Evolutionary conservation across 2,888 invertebrate genomes (phyloP), one percentile per base, ranked within the genome.

Genomic region (Pollenia angustigena): DNA sequence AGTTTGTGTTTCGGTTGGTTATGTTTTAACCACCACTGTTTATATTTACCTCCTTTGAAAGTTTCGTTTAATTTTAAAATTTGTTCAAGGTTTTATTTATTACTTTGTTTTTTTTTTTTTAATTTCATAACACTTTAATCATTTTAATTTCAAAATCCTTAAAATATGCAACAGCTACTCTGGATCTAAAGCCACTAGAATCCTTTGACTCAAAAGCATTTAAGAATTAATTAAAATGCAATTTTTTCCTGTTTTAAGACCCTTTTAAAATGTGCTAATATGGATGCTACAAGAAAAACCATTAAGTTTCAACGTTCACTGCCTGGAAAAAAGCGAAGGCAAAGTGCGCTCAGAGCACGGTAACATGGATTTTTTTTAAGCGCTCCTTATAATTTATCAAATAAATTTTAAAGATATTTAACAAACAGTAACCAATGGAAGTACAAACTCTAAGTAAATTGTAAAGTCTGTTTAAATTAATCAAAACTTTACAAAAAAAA

Each of bases 191-290:
- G n/a, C 48, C 54, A 9, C 2, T 18, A 58, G 14, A 40, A 56
- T 54, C 48, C 64, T 71, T 52, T 71, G 72, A 52, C 81, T 74
- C 54, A 12, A 44, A 58, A 78, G 58, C 72, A 68, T 78, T 78
- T 66, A 81, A 72, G 40, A 85, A 76, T 81, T 85, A 81, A 72
- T 85, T 85, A 44, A 46, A 78, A 40, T 66, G 11, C 18, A 46
- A 18, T 68, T 40, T 18, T 68, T 14, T 18, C 18, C 54, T 14
- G 40, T 18, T 7, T 23, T 46, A 0, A 9, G 62, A 52, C 44
- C 42, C 4, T 32, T 54, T 40, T 44, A 64, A 44, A 69, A 52
- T n/a, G 18, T 50, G 40, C 18, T 60, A 52, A 42, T 44, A 23
- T 12, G 32, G 40, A 16, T 40, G 44, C 10, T 54, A 0, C 7